Conservation (phyloP, 2,113 vertebrate species). For the Actenoides hombroni region DNA sequence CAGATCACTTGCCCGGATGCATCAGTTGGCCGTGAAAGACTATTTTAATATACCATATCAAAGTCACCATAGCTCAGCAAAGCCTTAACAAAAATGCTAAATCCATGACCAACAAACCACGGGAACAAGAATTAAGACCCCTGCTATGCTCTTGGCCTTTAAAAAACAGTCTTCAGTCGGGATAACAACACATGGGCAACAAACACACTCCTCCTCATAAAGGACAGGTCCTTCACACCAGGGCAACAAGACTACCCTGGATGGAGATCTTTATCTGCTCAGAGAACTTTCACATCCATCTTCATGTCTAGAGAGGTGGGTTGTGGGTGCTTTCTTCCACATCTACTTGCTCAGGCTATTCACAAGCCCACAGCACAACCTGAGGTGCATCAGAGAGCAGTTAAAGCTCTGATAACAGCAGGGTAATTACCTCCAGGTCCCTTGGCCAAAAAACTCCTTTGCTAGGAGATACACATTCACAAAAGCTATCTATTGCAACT, state of each 20-base stretch:
- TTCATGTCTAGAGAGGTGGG: not conserved
- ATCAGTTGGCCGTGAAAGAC: not conserved
- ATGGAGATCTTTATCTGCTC: not conserved
- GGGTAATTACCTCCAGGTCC: not conserved
- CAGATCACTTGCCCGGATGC: not conserved
- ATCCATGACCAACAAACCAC: not conserved
- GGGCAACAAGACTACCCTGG: not conserved
- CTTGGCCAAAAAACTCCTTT: not conserved
- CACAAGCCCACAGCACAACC: not conserved
- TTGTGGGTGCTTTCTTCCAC: not conserved
- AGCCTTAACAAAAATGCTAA: not conserved
- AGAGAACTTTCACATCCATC: not conserved
- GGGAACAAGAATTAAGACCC: not conserved
- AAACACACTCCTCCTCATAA: fast-evolving
- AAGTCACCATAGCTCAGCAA: not conserved
- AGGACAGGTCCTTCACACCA: not conserved
- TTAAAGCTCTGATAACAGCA: not conserved
- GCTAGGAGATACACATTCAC: not conserved
- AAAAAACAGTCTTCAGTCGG: not conserved
- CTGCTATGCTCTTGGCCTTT: not conserved
- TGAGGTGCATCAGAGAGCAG: not conserved
- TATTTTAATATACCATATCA: not conserved
- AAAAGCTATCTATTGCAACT: not conserved
- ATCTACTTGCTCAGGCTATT: fast-evolving
- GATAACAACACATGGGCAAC: not conserved